Percentiles rank a stretch among this genome's conserved stretches.
Evolutionary conservation across 2,113 vertebrate genomes (phyloP).

Genomic region (Leptodactylus fuscus): DNA sequence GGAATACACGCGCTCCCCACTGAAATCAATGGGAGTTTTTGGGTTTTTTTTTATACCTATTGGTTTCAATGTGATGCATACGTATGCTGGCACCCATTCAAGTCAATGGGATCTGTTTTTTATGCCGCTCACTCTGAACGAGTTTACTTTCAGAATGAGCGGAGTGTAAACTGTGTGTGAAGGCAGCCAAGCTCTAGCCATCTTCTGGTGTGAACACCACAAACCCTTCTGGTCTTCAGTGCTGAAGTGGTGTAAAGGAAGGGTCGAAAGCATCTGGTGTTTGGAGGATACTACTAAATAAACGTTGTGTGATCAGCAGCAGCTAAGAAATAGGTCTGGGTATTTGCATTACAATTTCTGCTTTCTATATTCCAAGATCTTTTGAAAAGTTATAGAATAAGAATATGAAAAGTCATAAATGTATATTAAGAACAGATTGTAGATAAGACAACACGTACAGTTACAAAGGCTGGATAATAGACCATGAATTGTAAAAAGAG

Average conservation of each 20-base stretch:
- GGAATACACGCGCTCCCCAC: too few species aligned
- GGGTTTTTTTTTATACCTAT: too few species aligned
- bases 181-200: neutral
- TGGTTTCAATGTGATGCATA: too few species aligned
- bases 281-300: too few species aligned
- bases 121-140: too few species aligned
- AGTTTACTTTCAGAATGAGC: too few species aligned
- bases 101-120: too few species aligned
- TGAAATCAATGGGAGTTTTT: too few species aligned
- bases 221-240: neutral
- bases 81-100: too few species aligned
- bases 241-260: constrained; percentile 11
- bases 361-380: neutral
- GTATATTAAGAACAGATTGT: neutral
- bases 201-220: constrained; percentile 23
- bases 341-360: neutral
- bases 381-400: neutral
- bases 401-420: neutral
- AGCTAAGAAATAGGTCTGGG: neutral
- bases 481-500: neutral
- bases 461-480: neutral
- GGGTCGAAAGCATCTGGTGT: neutral
- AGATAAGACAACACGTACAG: too few species aligned
- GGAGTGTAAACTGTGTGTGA: too few species aligned
- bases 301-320: neutral